Evolutionary conservation across 2,797 vertebrate species (phyloP).

Genomic region (Cryptoblepharus egeriae): DNA sequence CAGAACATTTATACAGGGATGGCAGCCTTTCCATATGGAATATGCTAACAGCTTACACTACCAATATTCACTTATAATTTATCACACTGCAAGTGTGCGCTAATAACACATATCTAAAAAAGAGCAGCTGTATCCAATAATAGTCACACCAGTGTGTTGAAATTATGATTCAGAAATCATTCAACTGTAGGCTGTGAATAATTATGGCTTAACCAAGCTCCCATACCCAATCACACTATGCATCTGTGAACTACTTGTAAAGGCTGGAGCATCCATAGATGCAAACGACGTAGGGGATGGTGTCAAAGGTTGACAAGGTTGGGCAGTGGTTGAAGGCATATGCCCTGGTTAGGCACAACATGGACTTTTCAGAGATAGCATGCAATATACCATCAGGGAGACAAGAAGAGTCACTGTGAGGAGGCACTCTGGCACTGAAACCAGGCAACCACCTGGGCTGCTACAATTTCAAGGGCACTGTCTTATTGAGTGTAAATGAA

Average conservation of each 20-base stretch:
- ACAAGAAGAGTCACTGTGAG: no score
- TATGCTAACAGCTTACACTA: not conserved
- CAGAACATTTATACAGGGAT: constrained; percentile 24
- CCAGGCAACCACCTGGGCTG: no score
- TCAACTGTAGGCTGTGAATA: no score
- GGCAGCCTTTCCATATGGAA: constrained; percentile 23
- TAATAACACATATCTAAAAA: constrained; percentile 37
- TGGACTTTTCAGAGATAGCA: no score
- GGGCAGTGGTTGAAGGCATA: no score
- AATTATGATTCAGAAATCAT: not conserved
- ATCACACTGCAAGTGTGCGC: constrained; percentile 18
- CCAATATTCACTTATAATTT: constrained; percentile 29
- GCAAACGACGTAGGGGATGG: not conserved
- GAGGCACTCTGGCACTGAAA: no score
- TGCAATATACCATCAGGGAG: no score
- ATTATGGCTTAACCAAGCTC: no score
- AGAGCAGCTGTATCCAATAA: not conserved
- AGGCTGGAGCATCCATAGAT: not conserved
- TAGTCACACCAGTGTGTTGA: not conserved
- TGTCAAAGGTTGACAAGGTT: no score
- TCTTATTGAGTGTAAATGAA: not conserved
- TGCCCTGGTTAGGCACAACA: no score
- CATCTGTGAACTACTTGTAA: not conserved
- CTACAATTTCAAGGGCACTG: not conserved
- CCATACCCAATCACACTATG: not conserved